Evolutionary conservation across 1,140 invertebrate species (phyloP).

Genomic region (Tribolium madens): DNA sequence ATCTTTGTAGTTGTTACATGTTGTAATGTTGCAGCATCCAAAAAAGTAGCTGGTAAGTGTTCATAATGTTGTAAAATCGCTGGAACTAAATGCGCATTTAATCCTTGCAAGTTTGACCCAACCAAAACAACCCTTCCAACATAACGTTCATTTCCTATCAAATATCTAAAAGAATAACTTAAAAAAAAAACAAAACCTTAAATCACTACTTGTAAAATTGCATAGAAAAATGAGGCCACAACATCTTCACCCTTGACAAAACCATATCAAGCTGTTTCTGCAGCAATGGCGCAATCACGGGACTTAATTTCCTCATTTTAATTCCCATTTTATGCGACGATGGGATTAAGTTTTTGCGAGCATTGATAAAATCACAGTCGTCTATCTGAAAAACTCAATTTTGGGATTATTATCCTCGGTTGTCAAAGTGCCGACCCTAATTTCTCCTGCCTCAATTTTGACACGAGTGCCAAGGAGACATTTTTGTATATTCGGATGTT

Average conservation of each 20-base stretch:
- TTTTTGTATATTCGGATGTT: constrained; percentile 90
- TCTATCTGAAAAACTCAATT: constrained; percentile 66
- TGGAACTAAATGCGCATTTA: constrained; percentile 74
- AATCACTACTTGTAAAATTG: constrained; percentile 55
- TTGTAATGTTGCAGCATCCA: constrained; percentile 72
- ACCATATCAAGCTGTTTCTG: constrained; percentile 59
- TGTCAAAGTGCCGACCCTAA: constrained; percentile 72
- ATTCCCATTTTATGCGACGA: constrained; percentile 64
- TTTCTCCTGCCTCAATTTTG: constrained; percentile 80
- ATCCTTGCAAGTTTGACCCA: constrained; percentile 70
- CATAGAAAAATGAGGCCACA: constrained; percentile 61
- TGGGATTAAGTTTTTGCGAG: constrained; percentile 75
- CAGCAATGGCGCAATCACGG: constrained; percentile 57
- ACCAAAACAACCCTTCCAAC: constrained; percentile 74
- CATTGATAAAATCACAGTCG: constrained; percentile 75
- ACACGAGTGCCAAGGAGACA: constrained; percentile 75
- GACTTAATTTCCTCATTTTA: constrained; percentile 57
- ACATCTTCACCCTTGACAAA: constrained; percentile 52
- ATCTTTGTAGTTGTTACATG: constrained; percentile 49
- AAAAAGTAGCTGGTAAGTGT: constrained; percentile 80
- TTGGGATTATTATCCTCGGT: background rate
- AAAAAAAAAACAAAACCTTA: background rate
- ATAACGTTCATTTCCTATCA: constrained; percentile 65
- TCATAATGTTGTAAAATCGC: constrained; percentile 85
- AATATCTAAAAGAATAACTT: constrained; percentile 55